Evolutionary conservation across 2,113 vertebrate genomes (phyloP), one percentile per base, ranked within the genome.

Genomic region (Coregonus clupeaformis): DNA sequence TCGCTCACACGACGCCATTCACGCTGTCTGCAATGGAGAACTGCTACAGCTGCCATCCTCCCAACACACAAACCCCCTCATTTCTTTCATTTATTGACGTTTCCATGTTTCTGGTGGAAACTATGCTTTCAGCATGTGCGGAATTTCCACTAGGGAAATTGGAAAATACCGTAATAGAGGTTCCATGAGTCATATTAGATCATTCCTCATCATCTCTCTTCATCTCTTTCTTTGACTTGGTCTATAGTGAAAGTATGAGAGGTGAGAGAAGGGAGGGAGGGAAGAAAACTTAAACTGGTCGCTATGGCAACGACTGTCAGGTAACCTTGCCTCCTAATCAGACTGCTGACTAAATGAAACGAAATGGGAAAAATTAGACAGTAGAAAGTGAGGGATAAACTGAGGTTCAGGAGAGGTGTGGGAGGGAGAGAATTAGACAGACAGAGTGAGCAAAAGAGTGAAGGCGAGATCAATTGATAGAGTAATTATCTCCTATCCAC

Each of bases 311-410:
- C 68, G 57, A 71, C 72, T 73, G 77, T 74, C 80, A 84, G 74
- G 73, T 84, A 80, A 82, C 77, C 79, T 82, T 79, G 63, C 59
- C 75, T 76, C 32, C n/a, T 68, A 79, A 81, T 83, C 78, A 74
- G 68, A 66, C 36, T 73, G 65, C 74, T 71, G 77, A 74, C 59
- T 63, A 42, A 64, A 73, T 78, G 52, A 68, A 78, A 73, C 29
- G 13, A 66, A 42, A 12, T 36, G 4, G 3, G 13, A 16, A 4
- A 36, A 49, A 49, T 52, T 3, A 52, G 47, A 52, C 47, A 60
- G 42, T 3, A 36, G 6, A 9, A 20, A 67, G 20, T 16, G 30
- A 67, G 30, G 30, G 20, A 32, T 29, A 29, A 2, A 5, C 16
- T 32, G 32, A 42, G 65, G 65, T 18, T 32, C 22, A 3, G 67